Evolutionary conservation across 1,140 invertebrate species (phyloP).

Genomic region (Babylonia areolata): DNA sequence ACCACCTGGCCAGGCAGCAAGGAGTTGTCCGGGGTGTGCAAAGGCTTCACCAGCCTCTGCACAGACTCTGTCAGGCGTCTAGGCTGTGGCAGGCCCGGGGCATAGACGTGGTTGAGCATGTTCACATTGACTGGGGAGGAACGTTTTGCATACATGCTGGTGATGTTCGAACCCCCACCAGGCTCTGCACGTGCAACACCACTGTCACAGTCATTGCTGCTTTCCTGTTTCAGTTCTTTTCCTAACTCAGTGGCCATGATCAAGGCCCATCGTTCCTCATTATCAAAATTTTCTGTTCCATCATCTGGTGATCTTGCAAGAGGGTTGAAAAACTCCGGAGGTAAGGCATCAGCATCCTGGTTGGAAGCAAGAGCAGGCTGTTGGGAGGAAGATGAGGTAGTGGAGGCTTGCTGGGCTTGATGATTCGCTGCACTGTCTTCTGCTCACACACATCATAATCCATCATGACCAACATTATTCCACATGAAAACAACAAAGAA

Average conservation of each 20-base stretch:
- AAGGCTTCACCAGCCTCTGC: conserved; percentile 55
- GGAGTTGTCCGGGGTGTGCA: conserved; percentile 47
- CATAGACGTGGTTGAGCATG: conserved; percentile 58
- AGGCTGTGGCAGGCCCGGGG: conserved; percentile 54
- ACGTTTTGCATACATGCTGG: conserved; percentile 56
- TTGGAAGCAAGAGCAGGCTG: background rate
- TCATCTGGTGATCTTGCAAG: background rate
- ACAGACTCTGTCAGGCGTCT: conserved; percentile 57
- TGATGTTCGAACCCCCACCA: conserved; percentile 53
- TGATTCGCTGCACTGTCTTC: background rate
- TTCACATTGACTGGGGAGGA: conserved; percentile 58
- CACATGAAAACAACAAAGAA: too few species aligned
- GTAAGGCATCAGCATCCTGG: background rate
- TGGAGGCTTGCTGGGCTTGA: background rate
- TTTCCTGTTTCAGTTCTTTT: background rate
- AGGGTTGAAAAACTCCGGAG: background rate
- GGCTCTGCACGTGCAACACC: conserved; percentile 40
- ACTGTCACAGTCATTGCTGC: background rate
- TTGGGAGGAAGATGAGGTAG: background rate
- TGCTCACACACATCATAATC: background rate
- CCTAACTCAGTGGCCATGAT: background rate
- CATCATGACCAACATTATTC: too few species aligned
- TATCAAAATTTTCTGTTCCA: background rate
- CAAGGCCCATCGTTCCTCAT: background rate
- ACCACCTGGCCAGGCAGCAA: conserved; percentile 36